Evolutionary conservation across 2,113 vertebrate genomes (phyloP).

Genomic region (Oryzias woworae): DNA sequence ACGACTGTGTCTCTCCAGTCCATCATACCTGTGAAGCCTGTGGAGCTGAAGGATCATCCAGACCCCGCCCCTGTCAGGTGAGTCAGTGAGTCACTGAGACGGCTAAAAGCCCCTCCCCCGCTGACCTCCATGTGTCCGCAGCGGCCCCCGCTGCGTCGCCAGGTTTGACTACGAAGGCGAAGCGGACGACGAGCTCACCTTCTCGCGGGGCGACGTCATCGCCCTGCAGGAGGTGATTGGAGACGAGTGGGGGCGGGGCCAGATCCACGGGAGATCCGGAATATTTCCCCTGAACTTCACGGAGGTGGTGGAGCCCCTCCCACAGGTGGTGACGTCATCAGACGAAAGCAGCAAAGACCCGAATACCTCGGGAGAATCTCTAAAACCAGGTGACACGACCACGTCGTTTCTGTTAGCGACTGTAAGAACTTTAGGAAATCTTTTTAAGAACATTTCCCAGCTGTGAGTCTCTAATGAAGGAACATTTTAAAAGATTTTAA

Average conservation of each 20-base stretch:
- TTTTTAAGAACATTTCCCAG: too few species aligned
- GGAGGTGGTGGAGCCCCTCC: slow-evolving; percentile 76
- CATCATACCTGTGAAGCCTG: slow-evolving; percentile 43
- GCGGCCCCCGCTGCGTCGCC: slow-evolving; percentile 81
- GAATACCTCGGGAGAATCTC: too few species aligned
- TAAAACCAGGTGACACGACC: too few species aligned
- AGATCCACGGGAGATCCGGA: slow-evolving; percentile 78
- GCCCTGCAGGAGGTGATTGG: slow-evolving; percentile 81
- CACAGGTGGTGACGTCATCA: background rate
- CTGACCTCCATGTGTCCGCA: slow-evolving; percentile 17
- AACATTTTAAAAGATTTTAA: too few species aligned
- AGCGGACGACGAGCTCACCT: slow-evolving; percentile 88
- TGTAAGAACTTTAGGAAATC: too few species aligned
- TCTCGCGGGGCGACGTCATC: slow-evolving; percentile 87
- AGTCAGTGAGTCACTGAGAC: background rate
- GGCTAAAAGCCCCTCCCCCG: background rate
- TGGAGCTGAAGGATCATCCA: slow-evolving; percentile 63
- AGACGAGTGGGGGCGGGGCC: slow-evolving; percentile 88
- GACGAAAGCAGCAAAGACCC: background rate
- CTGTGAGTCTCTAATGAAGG: too few species aligned
- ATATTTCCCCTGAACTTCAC: slow-evolving; percentile 87
- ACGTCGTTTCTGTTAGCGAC: too few species aligned
- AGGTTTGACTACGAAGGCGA: slow-evolving; percentile 87
- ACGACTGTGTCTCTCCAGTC: slow-evolving; percentile 34
- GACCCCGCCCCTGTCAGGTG: slow-evolving; percentile 71